Evolutionary conservation across 2,797 vertebrate genomes (phyloP).

Genomic region (Mus spretus): DNA sequence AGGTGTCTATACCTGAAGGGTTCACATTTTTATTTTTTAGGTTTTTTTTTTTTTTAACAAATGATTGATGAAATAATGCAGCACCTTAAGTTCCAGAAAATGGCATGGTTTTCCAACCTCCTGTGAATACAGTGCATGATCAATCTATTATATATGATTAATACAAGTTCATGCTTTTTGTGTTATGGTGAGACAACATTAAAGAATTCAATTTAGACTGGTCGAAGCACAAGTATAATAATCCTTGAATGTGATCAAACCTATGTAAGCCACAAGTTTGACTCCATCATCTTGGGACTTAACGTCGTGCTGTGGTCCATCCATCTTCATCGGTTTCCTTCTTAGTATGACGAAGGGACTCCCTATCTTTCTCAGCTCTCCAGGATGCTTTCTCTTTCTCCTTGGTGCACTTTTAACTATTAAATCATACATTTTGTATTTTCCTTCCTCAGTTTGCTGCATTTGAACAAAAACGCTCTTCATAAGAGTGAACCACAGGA

Average conservation of each 20-base stretch:
- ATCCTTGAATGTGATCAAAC: constrained; percentile 87
- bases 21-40: constrained; percentile 88
- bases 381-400: constrained; percentile 94
- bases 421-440: neutral
- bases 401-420: neutral
- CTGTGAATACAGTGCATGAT: constrained; percentile 90
- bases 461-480: neutral
- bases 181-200: constrained; percentile 90
- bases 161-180: constrained; percentile 91
- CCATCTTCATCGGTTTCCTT: constrained; percentile 98
- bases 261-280: constrained; percentile 86
- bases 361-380: constrained; percentile 93
- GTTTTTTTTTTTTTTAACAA: constrained; percentile 84
- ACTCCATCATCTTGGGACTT: constrained; percentile 84
- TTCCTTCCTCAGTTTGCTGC: neutral
- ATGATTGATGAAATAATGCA: constrained; percentile 89
- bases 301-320: constrained; percentile 99
- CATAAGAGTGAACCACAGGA: neutral
- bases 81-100: constrained; percentile 88
- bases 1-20: constrained; percentile 86
- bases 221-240: constrained; percentile 90
- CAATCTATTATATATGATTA: constrained; percentile 89
- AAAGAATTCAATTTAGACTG: constrained; percentile 89
- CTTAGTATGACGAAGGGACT: constrained; percentile 92
- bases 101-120: constrained; percentile 87